These are phyloP conservation scores for Sciurus carolinensis DNA, from an alignment of 2,797 vertebrate species.

Conservation along the genomic window DNA sequence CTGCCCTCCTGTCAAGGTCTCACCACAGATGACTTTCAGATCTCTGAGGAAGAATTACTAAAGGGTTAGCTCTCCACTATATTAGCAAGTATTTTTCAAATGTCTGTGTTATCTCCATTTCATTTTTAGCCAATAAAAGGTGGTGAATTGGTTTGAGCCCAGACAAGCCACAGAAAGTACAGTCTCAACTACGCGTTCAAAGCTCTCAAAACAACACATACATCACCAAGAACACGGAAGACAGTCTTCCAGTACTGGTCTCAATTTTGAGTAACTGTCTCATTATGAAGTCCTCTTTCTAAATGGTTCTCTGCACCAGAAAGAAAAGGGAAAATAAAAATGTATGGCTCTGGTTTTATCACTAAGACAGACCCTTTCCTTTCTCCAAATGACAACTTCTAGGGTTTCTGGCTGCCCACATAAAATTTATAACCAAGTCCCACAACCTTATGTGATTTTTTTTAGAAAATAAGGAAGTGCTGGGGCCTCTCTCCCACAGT, in stretches of 20 bases:
- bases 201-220: conserved; percentile 26
- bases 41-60: neutral
- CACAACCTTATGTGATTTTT: conserved; percentile 12
- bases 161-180: conserved; percentile 58
- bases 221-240: neutral
- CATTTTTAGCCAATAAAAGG: conserved; percentile 55
- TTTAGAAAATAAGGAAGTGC: conserved; percentile 68
- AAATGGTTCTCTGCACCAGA: neutral
- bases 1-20: neutral
- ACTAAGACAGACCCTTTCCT: neutral
- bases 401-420: neutral
- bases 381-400: conserved; percentile 4
- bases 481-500: neutral
- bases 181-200: neutral
- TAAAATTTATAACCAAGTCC: conserved; percentile 34
- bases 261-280: neutral
- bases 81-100: conserved; percentile 36
- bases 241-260: neutral
- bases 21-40: neutral
- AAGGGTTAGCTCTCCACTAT: neutral
- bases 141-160: neutral
- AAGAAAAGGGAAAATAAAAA: neutral
- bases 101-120: neutral
- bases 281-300: neutral
- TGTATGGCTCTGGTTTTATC: neutral